These are phyloP conservation scores for Campaea margaritaria DNA, from an alignment of 2,888 invertebrate species.

Conservation along the genomic window DNA sequence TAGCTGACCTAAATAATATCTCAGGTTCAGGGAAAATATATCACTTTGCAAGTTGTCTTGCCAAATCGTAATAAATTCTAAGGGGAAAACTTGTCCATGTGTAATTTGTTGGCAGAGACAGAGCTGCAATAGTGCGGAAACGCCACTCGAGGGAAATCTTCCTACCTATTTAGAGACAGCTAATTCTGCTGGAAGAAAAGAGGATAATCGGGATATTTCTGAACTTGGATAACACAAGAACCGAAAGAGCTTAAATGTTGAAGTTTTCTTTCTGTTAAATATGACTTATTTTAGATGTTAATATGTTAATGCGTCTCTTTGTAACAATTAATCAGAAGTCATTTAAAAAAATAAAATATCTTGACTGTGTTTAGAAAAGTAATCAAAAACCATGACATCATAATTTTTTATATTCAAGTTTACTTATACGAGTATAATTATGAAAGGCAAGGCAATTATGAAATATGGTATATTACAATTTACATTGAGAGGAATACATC, in stretches of 20 bases:
- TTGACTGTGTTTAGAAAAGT: no score
- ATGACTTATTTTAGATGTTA: no score
- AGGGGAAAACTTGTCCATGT: slow-evolving; percentile 8
- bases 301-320: no score
- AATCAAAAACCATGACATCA: no score
- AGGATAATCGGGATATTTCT: background rate
- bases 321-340: no score
- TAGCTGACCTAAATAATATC: slow-evolving; percentile 4
- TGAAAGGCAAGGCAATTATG: no score
- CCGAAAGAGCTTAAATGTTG: background rate
- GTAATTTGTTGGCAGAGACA: slow-evolving; percentile 21
- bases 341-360: no score
- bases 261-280: no score
- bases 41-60: slow-evolving; percentile 16
- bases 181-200: slow-evolving; percentile 4
- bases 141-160: slow-evolving; percentile 17
- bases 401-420: no score
- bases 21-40: slow-evolving; percentile 6
- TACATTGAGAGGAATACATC: no score
- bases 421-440: no score
- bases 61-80: slow-evolving; percentile 23
- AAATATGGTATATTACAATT: no score
- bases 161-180: slow-evolving; percentile 1
- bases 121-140: slow-evolving; percentile 21
- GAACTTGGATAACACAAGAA: background rate